A percentile compares a stretch with the other conserved stretches of the same genome.
Conservation (phyloP, 2,113 vertebrate genomes). For the Mastomys coucha region DNA sequence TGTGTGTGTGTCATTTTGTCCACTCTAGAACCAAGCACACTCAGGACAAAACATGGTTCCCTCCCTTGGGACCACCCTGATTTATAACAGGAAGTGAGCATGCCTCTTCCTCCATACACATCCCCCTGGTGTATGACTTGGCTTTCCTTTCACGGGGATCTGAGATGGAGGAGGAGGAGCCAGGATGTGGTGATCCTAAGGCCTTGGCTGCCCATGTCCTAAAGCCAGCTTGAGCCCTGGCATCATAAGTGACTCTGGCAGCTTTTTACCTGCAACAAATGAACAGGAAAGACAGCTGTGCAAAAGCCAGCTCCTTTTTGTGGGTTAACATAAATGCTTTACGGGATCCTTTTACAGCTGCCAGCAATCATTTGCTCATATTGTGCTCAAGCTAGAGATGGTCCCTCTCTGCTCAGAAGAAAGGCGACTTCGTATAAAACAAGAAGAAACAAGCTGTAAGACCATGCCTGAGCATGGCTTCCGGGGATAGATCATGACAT, state of each 20-base stretch:
- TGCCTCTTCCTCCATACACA: background rate
- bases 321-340: slow-evolving; percentile 8
- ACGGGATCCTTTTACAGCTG: background rate
- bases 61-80: background rate
- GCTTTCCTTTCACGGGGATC: background rate
- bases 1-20: accelerated
- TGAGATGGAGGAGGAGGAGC: background rate
- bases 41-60: background rate
- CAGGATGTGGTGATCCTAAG: background rate
- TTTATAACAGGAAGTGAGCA: background rate
- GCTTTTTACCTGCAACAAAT: background rate
- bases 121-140: background rate
- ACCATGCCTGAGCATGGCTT: background rate
- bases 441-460: background rate
- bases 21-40: background rate
- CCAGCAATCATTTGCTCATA: slow-evolving; percentile 43
- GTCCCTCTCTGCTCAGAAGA: slow-evolving; percentile 22
- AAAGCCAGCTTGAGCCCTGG: background rate
- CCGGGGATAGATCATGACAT: background rate
- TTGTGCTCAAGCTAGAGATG: background rate
- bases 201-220: background rate
- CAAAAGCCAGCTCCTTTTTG: slow-evolving; percentile 32
- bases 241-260: background rate
- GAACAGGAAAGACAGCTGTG: slow-evolving; percentile 27
- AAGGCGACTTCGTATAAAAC: background rate